A percentile compares a stretch with the other conserved stretches of the same genome.
phyloP scores from a whole-genome alignment of 1,140 invertebrate species.

The Tetramorium simillimum region DNA sequence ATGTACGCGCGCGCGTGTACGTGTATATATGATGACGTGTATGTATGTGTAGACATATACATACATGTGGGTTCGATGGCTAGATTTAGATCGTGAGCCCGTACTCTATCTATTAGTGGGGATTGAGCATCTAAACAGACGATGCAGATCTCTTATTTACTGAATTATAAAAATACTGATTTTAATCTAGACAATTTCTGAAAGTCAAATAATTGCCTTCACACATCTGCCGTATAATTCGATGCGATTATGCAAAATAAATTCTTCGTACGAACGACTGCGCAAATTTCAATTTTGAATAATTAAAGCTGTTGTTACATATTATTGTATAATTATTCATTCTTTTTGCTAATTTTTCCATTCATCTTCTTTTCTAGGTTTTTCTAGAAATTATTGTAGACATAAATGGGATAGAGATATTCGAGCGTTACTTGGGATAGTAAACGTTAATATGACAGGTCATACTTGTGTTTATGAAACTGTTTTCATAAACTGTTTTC shows the following conservation, averaged over 20 bases:
- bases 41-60: conserved; percentile 14
- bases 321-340: background rate
- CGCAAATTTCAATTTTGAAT: background rate
- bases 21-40: background rate
- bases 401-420: too few species aligned
- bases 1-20: too few species aligned
- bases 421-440: too few species aligned
- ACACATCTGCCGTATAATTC: background rate
- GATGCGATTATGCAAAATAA: background rate
- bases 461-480: too few species aligned
- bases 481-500: too few species aligned
- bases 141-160: conserved; percentile 68
- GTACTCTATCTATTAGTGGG: conserved; percentile 35
- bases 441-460: too few species aligned
- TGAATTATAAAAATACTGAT: conserved; percentile 73
- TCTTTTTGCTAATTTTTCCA: background rate
- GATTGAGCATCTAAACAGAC: conserved; percentile 69
- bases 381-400: background rate
- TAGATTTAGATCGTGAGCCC: conserved; percentile 35
- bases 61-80: conserved; percentile 24
- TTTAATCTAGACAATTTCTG: conserved; percentile 62
- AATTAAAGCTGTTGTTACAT: background rate
- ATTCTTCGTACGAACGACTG: background rate
- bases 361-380: background rate
- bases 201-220: background rate